These are phyloP conservation scores for Sarcophaga peregrina DNA, from an alignment of 1,140 invertebrate genomes.

Conservation along the genomic window DNA sequence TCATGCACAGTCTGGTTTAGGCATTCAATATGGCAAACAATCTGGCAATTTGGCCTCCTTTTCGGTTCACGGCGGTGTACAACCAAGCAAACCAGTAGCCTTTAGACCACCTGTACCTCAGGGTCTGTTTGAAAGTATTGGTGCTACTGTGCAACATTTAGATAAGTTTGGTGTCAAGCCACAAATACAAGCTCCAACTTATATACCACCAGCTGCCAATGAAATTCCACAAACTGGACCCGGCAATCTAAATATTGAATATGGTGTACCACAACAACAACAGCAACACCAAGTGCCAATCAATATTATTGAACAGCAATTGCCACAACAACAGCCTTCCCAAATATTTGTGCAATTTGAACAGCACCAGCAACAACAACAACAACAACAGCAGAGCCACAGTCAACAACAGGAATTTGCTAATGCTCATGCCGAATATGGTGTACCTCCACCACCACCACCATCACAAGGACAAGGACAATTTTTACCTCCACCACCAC, in stretches of 20 bases:
- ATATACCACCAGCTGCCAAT: slow-evolving; percentile 74
- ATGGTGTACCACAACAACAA: slow-evolving; percentile 48
- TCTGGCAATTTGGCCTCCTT: slow-evolving; percentile 56
- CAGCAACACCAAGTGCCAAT: slow-evolving; percentile 44
- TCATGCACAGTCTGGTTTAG: slow-evolving; percentile 51
- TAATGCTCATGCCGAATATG: slow-evolving; percentile 45
- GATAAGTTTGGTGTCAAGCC: slow-evolving; percentile 63
- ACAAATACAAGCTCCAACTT: slow-evolving; percentile 68
- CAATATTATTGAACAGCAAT: slow-evolving; percentile 54
- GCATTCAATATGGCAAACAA: slow-evolving; percentile 62
- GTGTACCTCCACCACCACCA: slow-evolving; percentile 46
- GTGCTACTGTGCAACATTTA: slow-evolving; percentile 69
- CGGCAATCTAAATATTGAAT: slow-evolving; percentile 45
- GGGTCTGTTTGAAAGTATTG: slow-evolving; percentile 74
- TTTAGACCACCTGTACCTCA: slow-evolving; percentile 77
- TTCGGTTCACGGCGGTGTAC: slow-evolving; percentile 59
- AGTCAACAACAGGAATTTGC: slow-evolving; percentile 42
- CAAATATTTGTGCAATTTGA: slow-evolving; percentile 44
- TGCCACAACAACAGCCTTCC: slow-evolving; percentile 55
- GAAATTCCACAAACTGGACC: slow-evolving; percentile 66
- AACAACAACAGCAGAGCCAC: slow-evolving; percentile 44
- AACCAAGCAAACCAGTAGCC: slow-evolving; percentile 72
- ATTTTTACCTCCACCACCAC: slow-evolving; percentile 47
- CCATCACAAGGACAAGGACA: slow-evolving; percentile 40
- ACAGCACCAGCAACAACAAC: slow-evolving; percentile 47